Evolutionary conservation across 2,113 vertebrate genomes (phyloP).

Genomic region (Gallinago undulata): DNA sequence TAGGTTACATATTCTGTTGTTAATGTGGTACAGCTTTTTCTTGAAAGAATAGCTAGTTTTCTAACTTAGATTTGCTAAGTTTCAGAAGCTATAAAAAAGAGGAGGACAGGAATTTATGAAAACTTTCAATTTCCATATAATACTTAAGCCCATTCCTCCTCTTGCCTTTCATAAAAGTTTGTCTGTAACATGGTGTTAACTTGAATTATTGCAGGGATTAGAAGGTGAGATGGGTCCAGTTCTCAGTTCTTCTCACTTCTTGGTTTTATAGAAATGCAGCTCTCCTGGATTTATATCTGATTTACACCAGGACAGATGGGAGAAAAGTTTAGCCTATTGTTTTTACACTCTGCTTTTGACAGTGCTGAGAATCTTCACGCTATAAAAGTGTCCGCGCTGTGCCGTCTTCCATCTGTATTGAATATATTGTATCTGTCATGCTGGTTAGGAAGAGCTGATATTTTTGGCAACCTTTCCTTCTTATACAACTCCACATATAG

Average conservation of each 20-base stretch:
- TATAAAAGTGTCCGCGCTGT: constrained; percentile 33
- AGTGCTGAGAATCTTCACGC: constrained; percentile 45
- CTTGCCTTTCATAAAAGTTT: background rate
- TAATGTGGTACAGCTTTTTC: background rate
- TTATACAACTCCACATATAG: constrained; percentile 5
- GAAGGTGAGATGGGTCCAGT: background rate
- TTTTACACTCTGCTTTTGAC: constrained; percentile 29
- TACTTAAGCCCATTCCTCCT: background rate
- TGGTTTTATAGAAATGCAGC: background rate
- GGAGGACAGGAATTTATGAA: background rate
- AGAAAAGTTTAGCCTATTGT: constrained; percentile 13
- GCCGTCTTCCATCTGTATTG: constrained; percentile 33
- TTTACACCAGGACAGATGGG: constrained; percentile 29
- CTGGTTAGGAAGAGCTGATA: constrained; percentile 36
- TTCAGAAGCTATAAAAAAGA: constrained; percentile 26
- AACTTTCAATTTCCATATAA: constrained; percentile 5
- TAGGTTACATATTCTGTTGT: background rate
- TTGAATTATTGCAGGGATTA: constrained; percentile 29
- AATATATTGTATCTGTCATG: constrained; percentile 51
- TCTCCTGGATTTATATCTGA: constrained; percentile 11
- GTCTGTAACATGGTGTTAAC: background rate
- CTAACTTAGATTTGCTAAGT: background rate
- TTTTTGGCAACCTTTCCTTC: constrained; percentile 54
- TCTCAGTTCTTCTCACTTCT: background rate
- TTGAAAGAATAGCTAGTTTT: background rate